Evolutionary conservation across 2,888 invertebrate species (phyloP), one percentile per base, ranked within the genome.

Genomic region (Scrobipalpa costella): DNA sequence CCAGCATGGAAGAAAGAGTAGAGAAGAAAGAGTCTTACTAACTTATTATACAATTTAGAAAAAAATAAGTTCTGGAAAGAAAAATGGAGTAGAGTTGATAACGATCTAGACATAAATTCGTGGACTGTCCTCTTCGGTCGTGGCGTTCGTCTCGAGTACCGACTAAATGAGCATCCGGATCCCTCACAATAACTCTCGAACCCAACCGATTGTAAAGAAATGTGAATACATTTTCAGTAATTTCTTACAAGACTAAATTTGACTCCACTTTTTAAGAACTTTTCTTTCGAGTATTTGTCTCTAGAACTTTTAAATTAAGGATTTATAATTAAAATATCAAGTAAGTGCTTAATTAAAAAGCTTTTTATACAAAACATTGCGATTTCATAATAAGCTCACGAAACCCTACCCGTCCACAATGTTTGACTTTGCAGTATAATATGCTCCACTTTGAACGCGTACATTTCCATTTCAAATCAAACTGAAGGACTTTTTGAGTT

Each of bases 61-160:
- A n/a, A n/a, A n/a, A n/a, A n/a, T n/a, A n/a, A n/a, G n/a, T n/a
- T n/a, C n/a, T n/a, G n/a, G n/a, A n/a, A n/a, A n/a, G n/a, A n/a
- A n/a, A n/a, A n/a, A n/a, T n/a, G n/a, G n/a, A n/a, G n/a, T n/a
- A n/a, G n/a, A n/a, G n/a, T n/a, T n/a, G n/a, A n/a, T n/a, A n/a
- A n/a, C n/a, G n/a, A n/a, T n/a, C n/a, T n/a, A n/a, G n/a, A n/a
- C n/a, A n/a, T n/a, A n/a, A 73, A 74, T 74, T 78, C 72, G 66
- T 71, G 71, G 72, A 68, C 75, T 73, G 77, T 73, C 72, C 27
- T 52, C 9, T 75, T 65, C 76, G 79, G 75, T 72, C 72, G 78
- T 78, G 79, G 80, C 78, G 76, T 78, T 79, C 74, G 81, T 81
- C 80, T 81, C 81, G 73, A 80, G 80, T 79, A 74, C 80, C 73